Percentiles rank a stretch among this genome's conserved stretches.
Conservation (phyloP, 1,140 invertebrate genomes). For the Neelides sp. region DNA sequence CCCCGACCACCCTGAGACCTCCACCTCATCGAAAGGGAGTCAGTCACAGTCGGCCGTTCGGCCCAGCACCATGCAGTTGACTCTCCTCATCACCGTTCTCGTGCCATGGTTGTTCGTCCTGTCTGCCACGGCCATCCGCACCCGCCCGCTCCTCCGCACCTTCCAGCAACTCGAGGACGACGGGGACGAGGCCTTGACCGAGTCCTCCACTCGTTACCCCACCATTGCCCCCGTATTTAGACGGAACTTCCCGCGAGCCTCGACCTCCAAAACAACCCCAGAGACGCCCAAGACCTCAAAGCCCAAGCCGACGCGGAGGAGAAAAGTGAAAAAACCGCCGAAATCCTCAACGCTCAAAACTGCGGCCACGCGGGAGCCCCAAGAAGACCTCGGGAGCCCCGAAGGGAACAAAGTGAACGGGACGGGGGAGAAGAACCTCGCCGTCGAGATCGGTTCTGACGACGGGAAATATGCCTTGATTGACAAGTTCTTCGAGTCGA, state of each 20-base stretch:
- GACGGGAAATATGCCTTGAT: slow-evolving; percentile 80
- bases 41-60: too few relatives aligned
- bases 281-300: slow-evolving; percentile 13
- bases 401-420: slow-evolving; percentile 6
- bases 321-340: slow-evolving; percentile 28
- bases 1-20: too few relatives aligned
- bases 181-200: background rate
- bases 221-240: background rate
- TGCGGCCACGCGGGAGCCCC: background rate
- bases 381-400: slow-evolving; percentile 3
- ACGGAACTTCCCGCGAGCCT: background rate
- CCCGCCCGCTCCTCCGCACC: background rate
- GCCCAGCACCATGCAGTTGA: too few relatives aligned
- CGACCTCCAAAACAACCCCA: background rate
- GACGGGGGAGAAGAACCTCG: slow-evolving; percentile 28
- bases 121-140: too few relatives aligned
- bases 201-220: background rate
- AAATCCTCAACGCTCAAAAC: slow-evolving; percentile 10
- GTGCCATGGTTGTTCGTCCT: too few relatives aligned
- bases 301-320: slow-evolving; percentile 13
- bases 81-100: too few relatives aligned
- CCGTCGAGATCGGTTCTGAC: slow-evolving; percentile 36
- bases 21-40: too few relatives aligned
- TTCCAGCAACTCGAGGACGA: background rate
- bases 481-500: slow-evolving; percentile 63